These are phyloP conservation scores for Catotricha subobsoleta DNA, from an alignment of 2,888 invertebrate genomes.

Conservation along the genomic window DNA sequence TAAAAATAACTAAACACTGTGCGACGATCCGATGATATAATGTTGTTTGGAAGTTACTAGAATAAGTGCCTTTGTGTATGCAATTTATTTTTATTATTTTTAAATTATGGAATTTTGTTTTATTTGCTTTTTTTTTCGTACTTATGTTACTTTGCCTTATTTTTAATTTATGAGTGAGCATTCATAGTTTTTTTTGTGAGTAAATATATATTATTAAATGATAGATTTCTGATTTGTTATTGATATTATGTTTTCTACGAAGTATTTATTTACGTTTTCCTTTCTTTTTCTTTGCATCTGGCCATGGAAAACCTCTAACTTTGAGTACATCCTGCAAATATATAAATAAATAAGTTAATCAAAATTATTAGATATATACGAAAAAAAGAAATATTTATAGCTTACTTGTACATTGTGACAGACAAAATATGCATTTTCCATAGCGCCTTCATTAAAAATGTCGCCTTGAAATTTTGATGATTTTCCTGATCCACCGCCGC, in stretches of 20 bases:
- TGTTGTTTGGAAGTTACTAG: too few relatives aligned
- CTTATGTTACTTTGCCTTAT: background rate
- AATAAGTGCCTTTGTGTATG: too few relatives aligned
- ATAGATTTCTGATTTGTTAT: background rate
- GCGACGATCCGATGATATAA: too few relatives aligned
- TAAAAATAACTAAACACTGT: too few relatives aligned
- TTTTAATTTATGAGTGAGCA: too few relatives aligned
- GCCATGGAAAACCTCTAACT: conserved; percentile 77
- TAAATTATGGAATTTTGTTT: too few relatives aligned
- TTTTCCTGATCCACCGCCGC: conserved; percentile 29
- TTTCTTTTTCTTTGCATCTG: conserved; percentile 76
- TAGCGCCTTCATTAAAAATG: conserved; percentile 73
- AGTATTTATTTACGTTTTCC: conserved; percentile 40
- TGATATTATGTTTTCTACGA: background rate
- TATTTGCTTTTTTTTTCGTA: background rate
- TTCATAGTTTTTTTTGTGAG: background rate
- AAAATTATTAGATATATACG: background rate
- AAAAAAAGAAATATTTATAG: background rate
- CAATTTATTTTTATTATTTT: too few relatives aligned
- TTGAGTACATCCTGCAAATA: conserved; percentile 52
- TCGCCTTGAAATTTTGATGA: conserved; percentile 53
- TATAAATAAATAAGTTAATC: background rate
- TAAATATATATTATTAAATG: background rate
- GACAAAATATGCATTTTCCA: conserved; percentile 86
- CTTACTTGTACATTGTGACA: conserved; percentile 79